phyloP scores from a whole-genome alignment of 2,888 invertebrate species.

The Miltochrista miniata region DNA sequence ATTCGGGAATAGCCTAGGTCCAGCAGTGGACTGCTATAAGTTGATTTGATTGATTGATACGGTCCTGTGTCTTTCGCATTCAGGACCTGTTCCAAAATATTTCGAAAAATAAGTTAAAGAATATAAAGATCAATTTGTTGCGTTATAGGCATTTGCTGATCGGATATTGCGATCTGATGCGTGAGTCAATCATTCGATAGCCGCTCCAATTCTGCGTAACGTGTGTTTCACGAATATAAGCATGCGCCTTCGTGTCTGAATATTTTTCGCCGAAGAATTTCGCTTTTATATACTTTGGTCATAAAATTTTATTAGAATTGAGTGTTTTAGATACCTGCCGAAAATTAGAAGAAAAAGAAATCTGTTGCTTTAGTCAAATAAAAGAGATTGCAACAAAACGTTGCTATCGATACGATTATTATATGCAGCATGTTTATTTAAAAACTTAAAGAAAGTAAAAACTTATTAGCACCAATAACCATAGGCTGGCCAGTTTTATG shows the following conservation, averaged over 20 bases:
- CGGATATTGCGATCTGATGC: conserved; percentile 54
- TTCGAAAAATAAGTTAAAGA: neutral
- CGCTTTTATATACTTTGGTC: neutral
- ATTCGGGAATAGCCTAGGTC: too few species aligned
- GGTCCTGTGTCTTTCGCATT: too few species aligned
- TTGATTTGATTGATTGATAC: too few species aligned
- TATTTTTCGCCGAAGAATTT: neutral
- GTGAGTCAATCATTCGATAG: conserved; percentile 65
- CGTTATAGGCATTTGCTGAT: conserved; percentile 38
- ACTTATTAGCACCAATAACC: conserved; percentile 18
- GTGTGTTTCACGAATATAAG: conserved; percentile 54
- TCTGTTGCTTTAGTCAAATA: neutral
- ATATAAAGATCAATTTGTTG: conserved; percentile 23
- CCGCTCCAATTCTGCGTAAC: conserved; percentile 52
- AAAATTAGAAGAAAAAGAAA: neutral
- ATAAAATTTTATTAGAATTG: neutral
- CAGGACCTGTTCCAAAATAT: too few species aligned
- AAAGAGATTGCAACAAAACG: neutral
- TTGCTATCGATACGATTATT: neutral
- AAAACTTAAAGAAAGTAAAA: conserved; percentile 22
- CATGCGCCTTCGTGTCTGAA: conserved; percentile 30
- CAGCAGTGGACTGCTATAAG: too few species aligned
- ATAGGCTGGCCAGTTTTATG: conserved; percentile 29
- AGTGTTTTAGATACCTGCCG: neutral
- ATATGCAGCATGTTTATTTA: conserved; percentile 18